Percentiles rank a stretch among this genome's conserved stretches.
Conservation (phyloP, 2,888 invertebrate species). For the Tachystola acroxantha region DNA sequence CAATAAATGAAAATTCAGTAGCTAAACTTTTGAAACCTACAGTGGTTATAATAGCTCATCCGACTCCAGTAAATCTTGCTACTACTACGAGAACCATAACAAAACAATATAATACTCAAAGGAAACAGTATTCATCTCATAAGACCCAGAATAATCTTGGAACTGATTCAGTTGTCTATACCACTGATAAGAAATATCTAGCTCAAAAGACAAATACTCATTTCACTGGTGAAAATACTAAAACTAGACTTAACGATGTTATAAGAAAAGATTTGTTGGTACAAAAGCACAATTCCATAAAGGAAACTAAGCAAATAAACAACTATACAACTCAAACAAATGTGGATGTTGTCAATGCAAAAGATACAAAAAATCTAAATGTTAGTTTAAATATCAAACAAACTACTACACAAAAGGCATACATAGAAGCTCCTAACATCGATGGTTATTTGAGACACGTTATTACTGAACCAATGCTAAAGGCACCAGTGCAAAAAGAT, state of each 20-base stretch:
- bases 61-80: too few species aligned
- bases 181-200: too few species aligned
- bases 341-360: background rate
- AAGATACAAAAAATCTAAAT: conserved; percentile 1
- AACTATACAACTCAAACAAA: background rate
- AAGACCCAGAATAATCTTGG: background rate
- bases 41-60: background rate
- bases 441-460: background rate
- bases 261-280: too few species aligned
- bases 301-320: too few species aligned
- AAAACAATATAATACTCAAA: background rate
- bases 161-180: too few species aligned
- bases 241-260: too few species aligned
- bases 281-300: too few species aligned
- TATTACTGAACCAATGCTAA: background rate
- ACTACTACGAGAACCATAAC: background rate
- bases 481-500: too few species aligned
- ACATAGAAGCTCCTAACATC: background rate
- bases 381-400: conserved; percentile 2
- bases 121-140: background rate
- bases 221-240: too few species aligned
- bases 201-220: too few species aligned
- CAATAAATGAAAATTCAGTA: background rate
- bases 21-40: background rate
- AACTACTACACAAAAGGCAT: background rate